These are phyloP conservation scores for Syritta pipiens DNA, from an alignment of 2,888 invertebrate species.

Conservation along the genomic window DNA sequence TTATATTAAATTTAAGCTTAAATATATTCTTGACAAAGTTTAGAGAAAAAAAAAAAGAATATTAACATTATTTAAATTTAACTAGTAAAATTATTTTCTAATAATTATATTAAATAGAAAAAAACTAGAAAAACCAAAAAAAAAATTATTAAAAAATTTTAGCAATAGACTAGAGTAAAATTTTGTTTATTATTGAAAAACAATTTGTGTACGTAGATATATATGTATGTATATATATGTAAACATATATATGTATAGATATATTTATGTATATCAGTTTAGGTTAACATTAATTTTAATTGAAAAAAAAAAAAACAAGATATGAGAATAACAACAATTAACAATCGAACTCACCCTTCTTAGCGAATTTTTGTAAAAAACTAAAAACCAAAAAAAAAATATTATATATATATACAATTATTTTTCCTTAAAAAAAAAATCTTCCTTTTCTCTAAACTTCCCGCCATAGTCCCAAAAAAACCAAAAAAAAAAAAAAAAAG, in stretches of 20 bases:
- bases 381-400: neutral
- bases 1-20: too few relatives aligned
- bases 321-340: too few relatives aligned
- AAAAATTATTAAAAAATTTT: neutral
- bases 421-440: neutral
- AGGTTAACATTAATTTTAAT: slow-evolving; percentile 3
- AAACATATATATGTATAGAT: neutral
- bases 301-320: neutral
- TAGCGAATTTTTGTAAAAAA: neutral
- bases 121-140: too few relatives aligned
- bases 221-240: neutral
- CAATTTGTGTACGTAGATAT: too few relatives aligned
- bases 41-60: neutral
- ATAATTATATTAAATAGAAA: slow-evolving; percentile 9
- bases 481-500: neutral
- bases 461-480: too few relatives aligned
- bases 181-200: slow-evolving; percentile 4
- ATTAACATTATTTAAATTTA: neutral
- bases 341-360: slow-evolving; percentile 9
- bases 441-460: too few relatives aligned
- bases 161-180: slow-evolving; percentile 1
- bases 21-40: neutral
- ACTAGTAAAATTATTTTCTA: slow-evolving; percentile 18
- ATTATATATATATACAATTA: neutral
- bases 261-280: neutral